Evolutionary conservation across 2,888 invertebrate genomes (phyloP), one percentile per base, ranked within the genome.

Genomic region (Apodemia mormo): DNA sequence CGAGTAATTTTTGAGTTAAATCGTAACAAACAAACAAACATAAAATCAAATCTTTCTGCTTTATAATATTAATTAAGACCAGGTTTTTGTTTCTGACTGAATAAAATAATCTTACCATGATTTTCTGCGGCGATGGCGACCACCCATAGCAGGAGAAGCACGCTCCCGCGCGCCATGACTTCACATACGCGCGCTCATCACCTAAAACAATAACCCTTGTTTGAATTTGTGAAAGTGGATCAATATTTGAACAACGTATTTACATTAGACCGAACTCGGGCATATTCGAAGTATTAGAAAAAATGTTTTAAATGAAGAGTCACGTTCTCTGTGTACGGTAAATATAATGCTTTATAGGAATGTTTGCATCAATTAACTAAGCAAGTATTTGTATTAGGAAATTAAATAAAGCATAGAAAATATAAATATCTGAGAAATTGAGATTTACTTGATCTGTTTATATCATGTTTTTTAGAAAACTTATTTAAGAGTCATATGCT

Each of bases 121-220:
- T 90, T 88, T 75, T 86, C 86, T 74, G 87, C 88, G 78, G 84
- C 80, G 79, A 84, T 87, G 75, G 84, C 89, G 91, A 87, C 91
- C 91, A 91, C 90, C 90, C 92, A 92, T 84, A 92, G 86, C 82
- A 92, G 81, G 88, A 91, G 89, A 85, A 90, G 87, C 79, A 84
- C 79, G 79, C 85, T 85, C 85, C 87, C 86, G 85, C 88, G 84
- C 87, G 86, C 89, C 90, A 91, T 92, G 74, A 77, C 85, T 87
- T 90, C 86, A 90, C 87, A 82, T 84, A 82, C 84, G 83, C 81
- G 80, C 83, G 79, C 82, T 85, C 92, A 93, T 92, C 91, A 92
- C 92, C 92, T 93, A 91, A 90, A 93, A 92, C 92, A 92, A 92
- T 91, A 90, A 78, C 78, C 74, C 72, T 70, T 87, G 82, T 87